Percentiles rank a stretch among this genome's conserved stretches.
Evolutionary conservation across 2,113 vertebrate genomes (phyloP).

Genomic region (Malurus elegans): DNA sequence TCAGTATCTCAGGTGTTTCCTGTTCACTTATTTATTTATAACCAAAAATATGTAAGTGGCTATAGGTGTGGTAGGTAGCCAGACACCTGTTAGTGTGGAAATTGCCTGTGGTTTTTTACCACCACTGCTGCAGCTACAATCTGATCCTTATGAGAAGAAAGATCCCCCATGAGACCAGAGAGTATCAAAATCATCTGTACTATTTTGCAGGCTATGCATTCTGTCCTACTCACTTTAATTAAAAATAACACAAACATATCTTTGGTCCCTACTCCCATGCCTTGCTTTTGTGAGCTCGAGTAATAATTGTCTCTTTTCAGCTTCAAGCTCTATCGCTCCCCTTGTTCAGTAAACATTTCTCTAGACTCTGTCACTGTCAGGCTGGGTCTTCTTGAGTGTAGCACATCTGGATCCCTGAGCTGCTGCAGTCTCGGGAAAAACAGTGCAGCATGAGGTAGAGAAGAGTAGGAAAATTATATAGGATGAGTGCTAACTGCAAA

Average conservation of each 20-base stretch:
- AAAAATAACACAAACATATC: neutral
- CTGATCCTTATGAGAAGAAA: neutral
- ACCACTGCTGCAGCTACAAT: neutral
- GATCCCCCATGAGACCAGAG: neutral
- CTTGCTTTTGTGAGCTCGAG: neutral
- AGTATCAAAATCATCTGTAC: neutral
- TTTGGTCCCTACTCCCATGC: rapidly evolving
- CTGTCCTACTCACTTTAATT: neutral
- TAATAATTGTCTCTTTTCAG: neutral
- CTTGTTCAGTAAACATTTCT: neutral
- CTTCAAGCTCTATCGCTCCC: neutral
- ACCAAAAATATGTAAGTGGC: neutral
- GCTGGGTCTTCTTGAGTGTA: neutral
- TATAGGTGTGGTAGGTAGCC: neutral
- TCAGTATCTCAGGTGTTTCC: neutral
- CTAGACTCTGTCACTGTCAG: neutral
- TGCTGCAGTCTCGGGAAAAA: neutral
- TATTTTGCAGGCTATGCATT: neutral
- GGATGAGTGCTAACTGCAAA: neutral
- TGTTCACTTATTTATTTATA: neutral
- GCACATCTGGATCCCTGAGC: neutral
- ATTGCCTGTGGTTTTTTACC: neutral
- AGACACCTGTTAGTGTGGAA: neutral
- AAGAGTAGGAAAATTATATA: neutral
- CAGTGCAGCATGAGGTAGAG: neutral